Conservation (phyloP, 2,113 vertebrate genomes). For the Cyphomyrus discorhynchus region DNA sequence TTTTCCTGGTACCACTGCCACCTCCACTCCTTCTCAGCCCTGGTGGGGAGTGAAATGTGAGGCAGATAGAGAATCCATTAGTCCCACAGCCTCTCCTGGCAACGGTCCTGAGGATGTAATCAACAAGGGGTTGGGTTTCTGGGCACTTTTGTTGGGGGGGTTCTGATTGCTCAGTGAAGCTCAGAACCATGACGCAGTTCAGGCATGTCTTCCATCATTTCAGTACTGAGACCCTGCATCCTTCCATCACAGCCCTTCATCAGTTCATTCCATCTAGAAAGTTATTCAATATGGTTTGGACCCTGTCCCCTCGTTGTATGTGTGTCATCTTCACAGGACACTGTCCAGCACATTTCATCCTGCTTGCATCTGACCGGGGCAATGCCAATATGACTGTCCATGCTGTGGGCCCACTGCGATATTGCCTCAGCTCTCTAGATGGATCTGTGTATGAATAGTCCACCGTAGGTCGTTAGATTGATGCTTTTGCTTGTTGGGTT, state of each 20-base stretch:
- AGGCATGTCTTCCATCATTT: not conserved
- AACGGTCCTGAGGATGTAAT: not conserved
- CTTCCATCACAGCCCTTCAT: not conserved
- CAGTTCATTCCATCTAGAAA: not conserved
- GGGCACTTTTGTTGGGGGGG: not conserved
- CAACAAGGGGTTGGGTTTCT: slow-evolving; percentile 3
- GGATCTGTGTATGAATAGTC: not conserved
- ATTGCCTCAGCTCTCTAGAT: not conserved
- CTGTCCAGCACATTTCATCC: not conserved
- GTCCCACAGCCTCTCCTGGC: not conserved
- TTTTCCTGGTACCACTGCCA: not conserved
- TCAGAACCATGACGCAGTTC: not conserved
- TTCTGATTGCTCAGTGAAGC: not conserved
- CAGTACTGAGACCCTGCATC: not conserved
- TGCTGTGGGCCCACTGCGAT: not conserved
- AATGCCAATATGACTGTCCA: not conserved
- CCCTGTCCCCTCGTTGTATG: not conserved
- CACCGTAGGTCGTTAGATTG: slow-evolving; percentile 18
- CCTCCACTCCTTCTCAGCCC: not conserved
- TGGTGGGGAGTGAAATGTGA: not conserved
- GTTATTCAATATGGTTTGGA: not conserved
- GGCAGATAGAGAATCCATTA: not conserved
- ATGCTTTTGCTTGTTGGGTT: slow-evolving; percentile 20
- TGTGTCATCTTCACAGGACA: not conserved
- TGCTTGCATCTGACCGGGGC: not conserved